A percentile compares a stretch with the other conserved stretches of the same genome.
Conservation (phyloP, 2,888 invertebrate genomes). For the Entomobrya proxima region DNA sequence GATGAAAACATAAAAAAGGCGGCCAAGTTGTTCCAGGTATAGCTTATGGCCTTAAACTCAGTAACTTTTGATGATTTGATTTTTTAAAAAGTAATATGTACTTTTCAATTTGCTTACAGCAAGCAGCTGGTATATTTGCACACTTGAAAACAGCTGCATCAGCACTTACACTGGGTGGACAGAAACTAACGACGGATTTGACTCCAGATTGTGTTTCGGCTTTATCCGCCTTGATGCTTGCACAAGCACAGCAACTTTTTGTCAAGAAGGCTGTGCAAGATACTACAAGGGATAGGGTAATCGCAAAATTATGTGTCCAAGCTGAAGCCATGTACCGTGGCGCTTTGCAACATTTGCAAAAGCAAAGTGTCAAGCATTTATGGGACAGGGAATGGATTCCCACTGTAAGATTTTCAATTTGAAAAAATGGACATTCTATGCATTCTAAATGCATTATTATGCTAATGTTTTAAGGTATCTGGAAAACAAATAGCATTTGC, state of each 20-base stretch:
- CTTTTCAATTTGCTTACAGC: conserved; percentile 38
- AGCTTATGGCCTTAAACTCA: not conserved
- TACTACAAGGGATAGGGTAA: conserved; percentile 93
- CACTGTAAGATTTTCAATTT: conserved; percentile 79
- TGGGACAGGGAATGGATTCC: conserved; percentile 95
- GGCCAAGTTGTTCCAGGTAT: conserved; percentile 92
- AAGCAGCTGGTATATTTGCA: conserved; percentile 90
- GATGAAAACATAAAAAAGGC: conserved; percentile 96
- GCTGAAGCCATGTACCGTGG: conserved; percentile 96
- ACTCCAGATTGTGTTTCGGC: conserved; percentile 93
- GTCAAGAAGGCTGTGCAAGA: conserved; percentile 94
- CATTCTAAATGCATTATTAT: not conserved
- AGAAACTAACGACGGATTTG: conserved; percentile 97
- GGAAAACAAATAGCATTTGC: conserved; percentile 93
- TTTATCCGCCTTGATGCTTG: conserved; percentile 92
- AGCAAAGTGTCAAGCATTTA: conserved; percentile 87
- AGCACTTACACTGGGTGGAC: conserved; percentile 81
- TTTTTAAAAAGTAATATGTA: no score
- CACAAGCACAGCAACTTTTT: conserved; percentile 98
- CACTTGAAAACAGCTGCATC: conserved; percentile 87
- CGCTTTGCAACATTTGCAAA: conserved; percentile 89
- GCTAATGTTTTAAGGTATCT: conserved; percentile 81
- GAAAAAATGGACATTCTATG: not conserved
- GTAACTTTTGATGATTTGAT: not conserved
- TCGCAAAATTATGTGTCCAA: conserved; percentile 94